Evolutionary conservation across 30 jellyfish, hydroid and myxozoan species (phyloP).

Genomic region (Aurelia sp.): DNA sequence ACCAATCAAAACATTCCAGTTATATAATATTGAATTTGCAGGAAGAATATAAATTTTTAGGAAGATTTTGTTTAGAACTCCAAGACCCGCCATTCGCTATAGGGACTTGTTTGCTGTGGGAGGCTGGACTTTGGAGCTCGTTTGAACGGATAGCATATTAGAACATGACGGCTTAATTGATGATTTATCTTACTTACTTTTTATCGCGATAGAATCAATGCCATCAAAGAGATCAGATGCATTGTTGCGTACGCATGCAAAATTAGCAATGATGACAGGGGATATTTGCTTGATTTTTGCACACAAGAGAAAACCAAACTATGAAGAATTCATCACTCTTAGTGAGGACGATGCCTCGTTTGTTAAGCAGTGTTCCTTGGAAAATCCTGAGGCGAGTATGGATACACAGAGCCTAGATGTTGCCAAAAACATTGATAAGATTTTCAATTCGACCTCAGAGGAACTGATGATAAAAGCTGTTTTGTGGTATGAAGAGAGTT

Average conservation of each 20-base stretch:
- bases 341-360: constrained; percentile 70
- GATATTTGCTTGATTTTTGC: constrained; percentile 59
- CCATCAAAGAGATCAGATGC: constrained; percentile 22
- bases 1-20: too few relatives aligned
- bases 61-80: too few relatives aligned
- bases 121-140: too few relatives aligned
- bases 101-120: too few relatives aligned
- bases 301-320: constrained; percentile 32
- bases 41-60: too few relatives aligned
- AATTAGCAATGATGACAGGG: constrained; percentile 61
- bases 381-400: neutral
- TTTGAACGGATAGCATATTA: too few relatives aligned
- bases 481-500: constrained; percentile 69
- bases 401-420: neutral
- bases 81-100: too few relatives aligned
- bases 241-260: constrained; percentile 44
- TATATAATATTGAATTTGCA: too few relatives aligned
- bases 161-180: too few relatives aligned
- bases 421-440: constrained; percentile 21
- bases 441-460: constrained; percentile 55
- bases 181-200: too few relatives aligned
- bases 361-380: constrained; percentile 3
- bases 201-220: too few relatives aligned
- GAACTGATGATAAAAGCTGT: constrained; percentile 59
- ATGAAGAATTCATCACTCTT: constrained; percentile 63